Percentiles rank a stretch among this genome's conserved stretches.
Conservation (phyloP, 1,140 invertebrate species). For the Wasmannia auropunctata region DNA sequence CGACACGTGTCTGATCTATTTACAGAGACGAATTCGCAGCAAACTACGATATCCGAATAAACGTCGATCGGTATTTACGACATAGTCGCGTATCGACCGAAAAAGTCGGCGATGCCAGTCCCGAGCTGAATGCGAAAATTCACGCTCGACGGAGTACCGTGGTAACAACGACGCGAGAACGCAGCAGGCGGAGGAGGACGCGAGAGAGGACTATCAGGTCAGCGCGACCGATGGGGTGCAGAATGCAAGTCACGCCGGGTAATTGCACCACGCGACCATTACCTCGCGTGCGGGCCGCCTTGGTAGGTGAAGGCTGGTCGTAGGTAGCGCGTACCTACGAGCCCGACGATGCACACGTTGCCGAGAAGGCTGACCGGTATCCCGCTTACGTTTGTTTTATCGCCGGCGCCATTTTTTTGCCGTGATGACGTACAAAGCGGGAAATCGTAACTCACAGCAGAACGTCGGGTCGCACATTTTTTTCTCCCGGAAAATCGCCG, state of each 20-base stretch:
- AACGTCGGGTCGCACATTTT: not conserved
- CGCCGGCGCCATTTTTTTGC: conserved; percentile 40
- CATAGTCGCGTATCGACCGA: conserved; percentile 25
- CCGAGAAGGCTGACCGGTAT: conserved; percentile 44
- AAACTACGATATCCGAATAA: conserved; percentile 24
- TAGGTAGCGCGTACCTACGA: conserved; percentile 50
- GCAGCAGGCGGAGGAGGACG: conserved; percentile 52
- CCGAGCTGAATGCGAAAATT: conserved; percentile 62
- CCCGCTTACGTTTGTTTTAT: conserved; percentile 42
- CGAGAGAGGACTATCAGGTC: conserved; percentile 72
- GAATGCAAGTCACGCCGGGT: conserved; percentile 82
- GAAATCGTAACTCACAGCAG: conserved; percentile 14
- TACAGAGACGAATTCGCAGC: conserved; percentile 25
- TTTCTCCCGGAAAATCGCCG: not conserved
- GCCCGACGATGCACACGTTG: not conserved
- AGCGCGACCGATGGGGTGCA: conserved; percentile 70
- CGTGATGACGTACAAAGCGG: conserved; percentile 14
- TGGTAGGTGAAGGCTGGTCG: conserved; percentile 68
- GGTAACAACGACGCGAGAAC: conserved; percentile 47
- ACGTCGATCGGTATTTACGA: conserved; percentile 39
- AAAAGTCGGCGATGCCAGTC: conserved; percentile 50
- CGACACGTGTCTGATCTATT: conserved; percentile 20
- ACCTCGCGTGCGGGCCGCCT: conserved; percentile 70
- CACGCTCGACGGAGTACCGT: conserved; percentile 64
- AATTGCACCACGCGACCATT: conserved; percentile 79